Evolutionary conservation across 2,797 vertebrate species (phyloP).

Genomic region (Heterohyrax brucei): DNA sequence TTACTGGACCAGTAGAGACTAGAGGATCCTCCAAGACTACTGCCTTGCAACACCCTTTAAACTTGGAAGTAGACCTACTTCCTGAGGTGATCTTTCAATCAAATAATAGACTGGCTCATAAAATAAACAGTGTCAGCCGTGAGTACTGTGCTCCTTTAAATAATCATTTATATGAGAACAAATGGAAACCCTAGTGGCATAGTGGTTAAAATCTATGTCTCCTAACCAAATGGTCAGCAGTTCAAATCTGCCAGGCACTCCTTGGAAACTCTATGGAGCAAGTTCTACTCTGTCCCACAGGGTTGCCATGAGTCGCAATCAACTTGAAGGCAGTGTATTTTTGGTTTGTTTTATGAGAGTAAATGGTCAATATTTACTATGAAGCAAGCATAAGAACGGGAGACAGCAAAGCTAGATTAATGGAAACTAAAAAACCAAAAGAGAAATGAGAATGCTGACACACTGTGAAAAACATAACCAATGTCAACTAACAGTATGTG

Average conservation of each 20-base stretch:
- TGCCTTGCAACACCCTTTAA: background rate
- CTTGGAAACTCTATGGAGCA: too few species aligned
- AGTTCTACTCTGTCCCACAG: too few species aligned
- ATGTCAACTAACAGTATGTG: background rate
- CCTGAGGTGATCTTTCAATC: background rate
- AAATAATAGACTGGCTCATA: background rate
- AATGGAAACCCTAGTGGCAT: background rate
- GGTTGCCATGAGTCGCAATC: too few species aligned
- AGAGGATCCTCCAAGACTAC: too few species aligned
- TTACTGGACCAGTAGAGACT: too few species aligned
- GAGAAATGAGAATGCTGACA: background rate
- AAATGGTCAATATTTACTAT: background rate
- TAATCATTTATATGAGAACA: background rate
- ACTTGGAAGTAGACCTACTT: background rate
- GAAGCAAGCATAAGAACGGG: background rate
- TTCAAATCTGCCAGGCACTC: too few species aligned
- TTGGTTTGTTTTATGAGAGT: background rate
- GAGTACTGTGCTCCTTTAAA: background rate
- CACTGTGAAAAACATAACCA: background rate
- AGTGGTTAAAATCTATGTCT: too few species aligned
- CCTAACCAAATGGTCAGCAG: too few species aligned
- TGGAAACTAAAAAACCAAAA: background rate
- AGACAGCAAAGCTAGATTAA: background rate
- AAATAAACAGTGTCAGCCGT: background rate
- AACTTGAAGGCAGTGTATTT: too few species aligned